Evolutionary conservation across 2,888 invertebrate species (phyloP).

Genomic region (Chalcis sispes): DNA sequence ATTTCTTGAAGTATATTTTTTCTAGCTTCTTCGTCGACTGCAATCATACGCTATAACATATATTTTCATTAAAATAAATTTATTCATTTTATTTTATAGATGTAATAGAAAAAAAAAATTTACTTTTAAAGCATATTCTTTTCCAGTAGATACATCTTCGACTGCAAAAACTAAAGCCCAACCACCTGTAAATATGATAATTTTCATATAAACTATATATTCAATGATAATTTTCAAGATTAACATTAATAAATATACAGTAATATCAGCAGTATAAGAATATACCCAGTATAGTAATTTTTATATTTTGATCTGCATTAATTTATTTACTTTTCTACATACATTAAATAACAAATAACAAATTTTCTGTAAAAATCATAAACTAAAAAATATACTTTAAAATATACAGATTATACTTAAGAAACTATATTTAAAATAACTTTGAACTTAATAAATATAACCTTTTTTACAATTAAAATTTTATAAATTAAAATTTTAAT

Average conservation of each 20-base stretch:
- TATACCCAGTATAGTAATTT: too few relatives aligned
- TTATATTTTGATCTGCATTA: background rate
- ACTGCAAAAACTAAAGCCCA: constrained; percentile 97
- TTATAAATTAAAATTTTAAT: too few relatives aligned
- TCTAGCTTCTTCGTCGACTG: constrained; percentile 88
- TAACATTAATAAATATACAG: background rate
- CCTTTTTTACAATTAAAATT: too few relatives aligned
- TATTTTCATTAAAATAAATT: background rate
- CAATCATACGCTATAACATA: constrained; percentile 83
- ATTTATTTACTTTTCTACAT: too few relatives aligned
- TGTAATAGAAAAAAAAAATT: constrained; percentile 45
- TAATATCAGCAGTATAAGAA: background rate
- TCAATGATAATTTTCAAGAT: background rate
- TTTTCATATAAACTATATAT: constrained; percentile 7
- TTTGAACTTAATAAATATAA: too few relatives aligned
- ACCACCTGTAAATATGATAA: constrained; percentile 83
- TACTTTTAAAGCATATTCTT: constrained; percentile 95
- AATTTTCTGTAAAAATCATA: too few relatives aligned
- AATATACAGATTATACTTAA: too few relatives aligned
- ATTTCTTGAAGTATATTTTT: constrained; percentile 89
- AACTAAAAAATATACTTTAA: too few relatives aligned
- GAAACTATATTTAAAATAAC: too few relatives aligned
- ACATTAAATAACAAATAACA: too few relatives aligned
- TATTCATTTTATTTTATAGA: too few relatives aligned
- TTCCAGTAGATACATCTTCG: constrained; percentile 90